Base-by-base conservation (phyloP, 35 echinoderm and acorn worm species). In the Heliocidaris tuberculata region DNA sequence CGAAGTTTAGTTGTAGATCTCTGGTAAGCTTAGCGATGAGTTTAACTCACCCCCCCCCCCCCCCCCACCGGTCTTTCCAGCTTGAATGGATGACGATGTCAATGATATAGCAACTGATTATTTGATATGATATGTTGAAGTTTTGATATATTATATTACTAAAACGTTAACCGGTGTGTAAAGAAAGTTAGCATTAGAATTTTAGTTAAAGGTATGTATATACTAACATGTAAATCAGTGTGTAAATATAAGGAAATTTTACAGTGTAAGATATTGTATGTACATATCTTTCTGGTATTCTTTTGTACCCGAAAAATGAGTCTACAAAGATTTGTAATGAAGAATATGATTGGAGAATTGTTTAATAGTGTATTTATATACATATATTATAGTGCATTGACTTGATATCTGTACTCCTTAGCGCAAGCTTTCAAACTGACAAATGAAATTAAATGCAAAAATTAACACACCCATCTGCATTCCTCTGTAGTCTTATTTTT, bases 391-490 rank as follows among this genome's bases (percentile, higher is more conserved):
- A 78, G 65, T 19, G 21, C 65, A 19, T 78, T 78, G 65, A 78
- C 65, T 70, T 19, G 7, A 27, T 27, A 78, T 78, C 19, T n/a
- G 65, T 78, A 78, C 65, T 78, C 65, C 27, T 27, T 19, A 78
- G 65, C 65, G 65, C 65, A n/a, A 78, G 65, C 65, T 21, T 78
- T 78, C 65, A 78, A 78, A 78, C 19, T 78, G 21, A 78, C 21
- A 78, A 78, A 78, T 78, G 65, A 78, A 78, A 78, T 29, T 78
- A 78, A 78, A 78, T 78, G 65, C 65, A 19, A 78, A 78, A 78
- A 78, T 78, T 78, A 78, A 78, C 65, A 78, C 19, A 78, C 65
- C 21, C 27, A 78, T 78, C 27, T 78, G 19, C 65, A 6, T 78
- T 78, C 8, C 17, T 24, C 6, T 21, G 4, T n/a, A 24, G 7